These are phyloP conservation scores for Ceratothoa steindachneri DNA, from an alignment of 2,888 invertebrate species.

Conservation along the genomic window DNA sequence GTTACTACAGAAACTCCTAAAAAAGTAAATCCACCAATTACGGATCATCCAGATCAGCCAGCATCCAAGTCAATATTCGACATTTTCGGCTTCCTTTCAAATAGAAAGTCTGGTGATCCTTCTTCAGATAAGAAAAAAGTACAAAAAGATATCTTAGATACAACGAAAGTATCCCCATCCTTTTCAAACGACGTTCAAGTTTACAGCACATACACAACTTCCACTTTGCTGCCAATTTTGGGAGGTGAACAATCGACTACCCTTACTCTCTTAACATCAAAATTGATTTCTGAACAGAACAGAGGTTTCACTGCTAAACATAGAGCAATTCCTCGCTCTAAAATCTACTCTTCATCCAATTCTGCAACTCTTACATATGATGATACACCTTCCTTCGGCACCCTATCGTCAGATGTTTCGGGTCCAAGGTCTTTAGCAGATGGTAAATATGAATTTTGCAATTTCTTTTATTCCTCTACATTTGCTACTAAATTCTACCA, in stretches of 20 bases:
- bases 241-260: conserved; percentile 49
- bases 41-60: not conserved
- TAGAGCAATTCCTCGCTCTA: not conserved
- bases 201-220: conserved; percentile 49
- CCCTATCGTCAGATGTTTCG: not conserved
- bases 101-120: not conserved
- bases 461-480: too few species aligned
- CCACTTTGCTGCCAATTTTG: conserved; percentile 49
- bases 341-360: not conserved
- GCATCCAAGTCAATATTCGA: not conserved
- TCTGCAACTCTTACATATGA: not conserved
- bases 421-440: too few species aligned
- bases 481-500: too few species aligned
- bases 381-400: not conserved
- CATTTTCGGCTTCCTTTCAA: not conserved
- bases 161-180: not conserved
- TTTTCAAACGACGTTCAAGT: conserved; percentile 47
- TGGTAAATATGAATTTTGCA: too few species aligned
- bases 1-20: not conserved
- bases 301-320: not conserved
- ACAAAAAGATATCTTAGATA: not conserved
- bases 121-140: not conserved
- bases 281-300: conserved; percentile 31
- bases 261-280: conserved; percentile 49
- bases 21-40: not conserved